A percentile compares a stretch with the other conserved stretches of the same genome.
Evolutionary conservation across 2,113 vertebrate species (phyloP).

Genomic region (Felis chaus): DNA sequence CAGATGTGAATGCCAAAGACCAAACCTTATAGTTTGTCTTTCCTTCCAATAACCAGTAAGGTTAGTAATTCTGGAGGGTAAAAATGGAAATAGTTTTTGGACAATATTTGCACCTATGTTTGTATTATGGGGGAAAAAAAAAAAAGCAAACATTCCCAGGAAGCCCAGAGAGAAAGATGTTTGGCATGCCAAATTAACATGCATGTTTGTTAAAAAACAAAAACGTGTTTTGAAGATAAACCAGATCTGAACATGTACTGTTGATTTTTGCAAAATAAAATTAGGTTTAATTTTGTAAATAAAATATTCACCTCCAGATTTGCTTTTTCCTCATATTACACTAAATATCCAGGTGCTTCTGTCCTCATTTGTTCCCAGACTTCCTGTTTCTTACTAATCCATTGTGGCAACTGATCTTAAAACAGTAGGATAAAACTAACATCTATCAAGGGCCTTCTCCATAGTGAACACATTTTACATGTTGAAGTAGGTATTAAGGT

Average conservation of each 20-base stretch:
- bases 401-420: background rate
- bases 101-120: constrained; percentile 59
- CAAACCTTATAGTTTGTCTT: constrained; percentile 48
- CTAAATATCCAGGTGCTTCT: background rate
- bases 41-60: constrained; percentile 67
- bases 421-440: background rate
- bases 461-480: background rate
- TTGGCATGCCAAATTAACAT: constrained; percentile 68
- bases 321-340: background rate
- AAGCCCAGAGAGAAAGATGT: constrained; percentile 46
- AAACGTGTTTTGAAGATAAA: constrained; percentile 76
- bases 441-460: background rate
- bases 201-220: constrained; percentile 65
- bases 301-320: background rate
- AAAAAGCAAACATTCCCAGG: background rate
- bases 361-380: background rate
- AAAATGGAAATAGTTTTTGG: constrained; percentile 75
- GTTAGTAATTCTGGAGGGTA: constrained; percentile 19
- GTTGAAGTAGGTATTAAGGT: background rate
- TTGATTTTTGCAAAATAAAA: constrained; percentile 81
- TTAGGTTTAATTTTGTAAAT: constrained; percentile 75
- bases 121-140: background rate
- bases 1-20: constrained; percentile 69
- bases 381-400: background rate
- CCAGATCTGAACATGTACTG: constrained; percentile 74